phyloP scores from a whole-genome alignment of 2,797 vertebrate species.

The Lacerta bilineata region DNA sequence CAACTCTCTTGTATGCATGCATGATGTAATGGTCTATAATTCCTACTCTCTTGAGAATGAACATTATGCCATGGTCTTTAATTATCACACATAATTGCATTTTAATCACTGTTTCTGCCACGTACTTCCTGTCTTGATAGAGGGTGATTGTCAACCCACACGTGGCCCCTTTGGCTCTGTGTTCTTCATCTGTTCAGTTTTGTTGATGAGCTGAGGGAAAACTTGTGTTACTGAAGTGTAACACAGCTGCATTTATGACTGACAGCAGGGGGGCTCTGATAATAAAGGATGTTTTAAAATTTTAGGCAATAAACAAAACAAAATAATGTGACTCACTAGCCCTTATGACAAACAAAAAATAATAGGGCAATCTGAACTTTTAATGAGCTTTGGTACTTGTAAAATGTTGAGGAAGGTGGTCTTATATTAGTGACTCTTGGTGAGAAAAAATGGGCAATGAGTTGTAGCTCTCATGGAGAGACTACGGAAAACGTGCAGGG shows the following conservation, averaged over 20 bases:
- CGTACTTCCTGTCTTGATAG: conserved; percentile 14
- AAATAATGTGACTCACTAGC: neutral
- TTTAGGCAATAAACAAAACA: neutral
- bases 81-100: conserved; percentile 26
- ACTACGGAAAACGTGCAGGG: neutral
- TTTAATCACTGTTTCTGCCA: conserved; percentile 18
- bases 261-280: neutral
- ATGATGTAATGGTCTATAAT: conserved; percentile 31
- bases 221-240: neutral
- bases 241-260: conserved; percentile 3
- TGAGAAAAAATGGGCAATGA: neutral
- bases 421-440: neutral
- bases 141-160: conserved; percentile 3
- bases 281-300: neutral
- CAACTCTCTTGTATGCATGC: neutral
- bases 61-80: conserved; percentile 7
- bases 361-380: neutral
- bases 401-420: conserved; percentile 2
- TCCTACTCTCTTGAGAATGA: conserved; percentile 21
- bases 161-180: conserved; percentile 5
- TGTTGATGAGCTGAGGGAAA: conserved; percentile 19
- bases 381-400: conserved; percentile 6
- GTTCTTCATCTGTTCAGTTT: neutral
- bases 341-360: neutral
- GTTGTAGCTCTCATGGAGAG: neutral